These are phyloP conservation scores for Siderastrea radians DNA, from an alignment of 92 coral and sea anemone genomes.

Conservation along the genomic window DNA sequence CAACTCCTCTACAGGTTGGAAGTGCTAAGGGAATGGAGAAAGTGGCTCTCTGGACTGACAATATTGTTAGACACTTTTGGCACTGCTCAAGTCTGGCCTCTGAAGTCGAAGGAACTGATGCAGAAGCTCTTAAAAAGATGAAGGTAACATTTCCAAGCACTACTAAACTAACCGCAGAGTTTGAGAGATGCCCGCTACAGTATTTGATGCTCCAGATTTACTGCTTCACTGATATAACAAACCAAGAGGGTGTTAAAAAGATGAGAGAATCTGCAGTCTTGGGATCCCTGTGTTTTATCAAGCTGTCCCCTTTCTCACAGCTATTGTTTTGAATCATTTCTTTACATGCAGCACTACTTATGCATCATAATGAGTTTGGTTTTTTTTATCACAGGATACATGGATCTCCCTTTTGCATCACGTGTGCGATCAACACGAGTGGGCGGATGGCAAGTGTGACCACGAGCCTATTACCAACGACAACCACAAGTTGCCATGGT, in stretches of 20 bases:
- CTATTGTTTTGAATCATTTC: not conserved
- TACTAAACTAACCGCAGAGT: not conserved
- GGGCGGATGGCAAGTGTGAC: slow-evolving; percentile 57
- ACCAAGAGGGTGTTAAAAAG: too few species aligned
- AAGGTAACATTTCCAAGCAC: not conserved
- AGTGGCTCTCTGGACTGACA: slow-evolving; percentile 49
- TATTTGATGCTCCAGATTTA: too few species aligned
- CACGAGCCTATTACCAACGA: slow-evolving; percentile 22
- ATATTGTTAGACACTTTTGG: slow-evolving; percentile 61
- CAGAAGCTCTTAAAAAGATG: slow-evolving; percentile 3
- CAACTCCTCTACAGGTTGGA: slow-evolving; percentile 36
- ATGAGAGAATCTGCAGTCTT: too few species aligned
- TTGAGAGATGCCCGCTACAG: not conserved
- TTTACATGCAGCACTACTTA: not conserved
- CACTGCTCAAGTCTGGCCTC: slow-evolving; percentile 39
- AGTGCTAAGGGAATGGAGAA: slow-evolving; percentile 50
- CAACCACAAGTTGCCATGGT: slow-evolving; percentile 52
- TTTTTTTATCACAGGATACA: slow-evolving; percentile 16
- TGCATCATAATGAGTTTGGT: not conserved
- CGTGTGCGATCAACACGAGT: slow-evolving; percentile 62
- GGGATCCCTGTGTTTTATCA: too few species aligned
- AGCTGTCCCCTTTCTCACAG: not conserved
- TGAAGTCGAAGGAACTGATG: not conserved
- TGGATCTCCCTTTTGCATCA: slow-evolving; percentile 55
- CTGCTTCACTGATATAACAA: too few species aligned